Evolutionary conservation across 2,888 invertebrate species (phyloP).

Genomic region (Iselma pallidipennis): DNA sequence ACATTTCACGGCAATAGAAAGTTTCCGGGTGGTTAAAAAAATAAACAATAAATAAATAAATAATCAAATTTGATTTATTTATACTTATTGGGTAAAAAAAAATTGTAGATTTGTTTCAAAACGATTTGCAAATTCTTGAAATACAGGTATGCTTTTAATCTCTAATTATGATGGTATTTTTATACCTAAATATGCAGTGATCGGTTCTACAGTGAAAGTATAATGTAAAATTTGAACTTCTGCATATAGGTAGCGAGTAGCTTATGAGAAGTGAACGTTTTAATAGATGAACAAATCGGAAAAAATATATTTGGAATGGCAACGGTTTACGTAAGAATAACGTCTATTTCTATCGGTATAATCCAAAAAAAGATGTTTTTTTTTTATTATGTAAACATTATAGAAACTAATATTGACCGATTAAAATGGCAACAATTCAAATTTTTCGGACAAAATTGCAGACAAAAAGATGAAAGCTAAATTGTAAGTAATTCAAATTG

Average conservation of each 20-base stretch:
- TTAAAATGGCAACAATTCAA: background rate
- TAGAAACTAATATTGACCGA: background rate
- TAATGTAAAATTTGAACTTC: background rate
- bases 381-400: background rate
- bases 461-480: no score
- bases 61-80: background rate
- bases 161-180: slow-evolving; percentile 11
- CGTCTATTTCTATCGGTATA: background rate
- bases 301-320: slow-evolving; percentile 15
- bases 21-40: background rate
- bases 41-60: background rate
- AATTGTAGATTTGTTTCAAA: background rate
- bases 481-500: no score
- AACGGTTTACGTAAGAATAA: slow-evolving; percentile 16
- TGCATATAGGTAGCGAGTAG: slow-evolving; percentile 12
- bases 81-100: background rate
- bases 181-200: slow-evolving; percentile 15
- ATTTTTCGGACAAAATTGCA: background rate
- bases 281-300: background rate
- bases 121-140: no score
- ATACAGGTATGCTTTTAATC: no score
- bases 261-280: slow-evolving; percentile 21
- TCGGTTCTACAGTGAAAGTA: slow-evolving; percentile 19
- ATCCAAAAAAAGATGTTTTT: slow-evolving; percentile 13
- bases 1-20: background rate